Evolutionary conservation across 2,113 vertebrate species (phyloP).

Genomic region (Xiphophorus maculatus): DNA sequence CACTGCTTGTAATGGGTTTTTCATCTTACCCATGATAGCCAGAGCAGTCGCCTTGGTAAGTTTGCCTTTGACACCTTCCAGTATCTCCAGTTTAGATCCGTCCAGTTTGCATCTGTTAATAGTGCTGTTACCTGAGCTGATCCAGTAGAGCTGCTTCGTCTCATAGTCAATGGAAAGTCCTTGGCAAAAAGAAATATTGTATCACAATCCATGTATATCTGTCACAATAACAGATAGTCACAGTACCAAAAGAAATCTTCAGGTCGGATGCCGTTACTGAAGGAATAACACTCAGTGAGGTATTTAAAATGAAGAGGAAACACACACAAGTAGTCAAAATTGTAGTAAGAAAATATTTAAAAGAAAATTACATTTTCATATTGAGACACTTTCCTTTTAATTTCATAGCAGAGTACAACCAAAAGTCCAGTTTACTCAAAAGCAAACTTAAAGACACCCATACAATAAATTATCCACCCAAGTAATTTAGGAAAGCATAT

Average conservation of each 20-base stretch:
- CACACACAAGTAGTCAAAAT: background rate
- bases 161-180: conserved; percentile 93
- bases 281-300: background rate
- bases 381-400: too few relatives aligned
- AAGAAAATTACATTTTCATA: background rate
- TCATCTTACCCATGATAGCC: conserved; percentile 92
- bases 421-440: too few relatives aligned
- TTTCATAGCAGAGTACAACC: too few relatives aligned
- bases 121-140: conserved; percentile 91
- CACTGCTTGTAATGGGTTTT: background rate
- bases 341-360: background rate
- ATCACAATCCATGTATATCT: background rate
- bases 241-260: too few relatives aligned
- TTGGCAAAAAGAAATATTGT: conserved; percentile 51
- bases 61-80: conserved; percentile 83
- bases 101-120: conserved; percentile 90
- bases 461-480: too few relatives aligned
- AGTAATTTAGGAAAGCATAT: too few relatives aligned
- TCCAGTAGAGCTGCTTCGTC: conserved; percentile 91
- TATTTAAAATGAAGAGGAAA: background rate
- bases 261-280: background rate
- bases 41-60: conserved; percentile 91
- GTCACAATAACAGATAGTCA: background rate
- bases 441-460: too few relatives aligned
- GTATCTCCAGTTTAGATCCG: conserved; percentile 84